phyloP scores from a whole-genome alignment of 1,140 invertebrate genomes.

The Heterodera carotae region DNA sequence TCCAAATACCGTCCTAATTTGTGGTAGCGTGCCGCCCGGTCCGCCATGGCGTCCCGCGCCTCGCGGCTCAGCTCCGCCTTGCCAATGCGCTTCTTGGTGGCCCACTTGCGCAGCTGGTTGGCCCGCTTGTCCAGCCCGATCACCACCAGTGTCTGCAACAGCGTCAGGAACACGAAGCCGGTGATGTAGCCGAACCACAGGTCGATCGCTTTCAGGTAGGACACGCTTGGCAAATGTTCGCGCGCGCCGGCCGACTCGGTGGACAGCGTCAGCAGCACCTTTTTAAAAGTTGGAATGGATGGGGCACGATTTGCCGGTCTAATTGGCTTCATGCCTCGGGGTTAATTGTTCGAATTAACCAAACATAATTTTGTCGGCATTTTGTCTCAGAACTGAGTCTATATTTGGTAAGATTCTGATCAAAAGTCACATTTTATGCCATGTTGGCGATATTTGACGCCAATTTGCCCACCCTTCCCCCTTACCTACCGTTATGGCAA shows the following conservation, averaged over 20 bases:
- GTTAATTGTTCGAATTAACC: too few relatives aligned
- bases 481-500: conserved; percentile 56
- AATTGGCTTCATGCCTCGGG: too few relatives aligned
- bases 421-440: neutral
- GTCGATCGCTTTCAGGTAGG: conserved; percentile 65
- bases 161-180: conserved; percentile 64
- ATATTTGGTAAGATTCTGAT: too few relatives aligned
- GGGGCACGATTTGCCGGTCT: too few relatives aligned
- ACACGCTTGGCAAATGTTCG: conserved; percentile 64
- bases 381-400: too few relatives aligned
- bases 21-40: conserved; percentile 60
- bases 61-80: conserved; percentile 61
- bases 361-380: too few relatives aligned
- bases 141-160: conserved; percentile 63
- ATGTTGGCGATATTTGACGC: too few relatives aligned
- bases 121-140: conserved; percentile 65
- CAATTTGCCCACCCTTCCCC: too few relatives aligned
- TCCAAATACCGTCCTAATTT: conserved; percentile 60
- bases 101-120: conserved; percentile 62
- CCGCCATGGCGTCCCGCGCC: conserved; percentile 52
- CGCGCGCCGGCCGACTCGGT: conserved; percentile 64
- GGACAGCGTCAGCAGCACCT: conserved; percentile 58
- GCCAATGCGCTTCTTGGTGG: conserved; percentile 52
- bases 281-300: neutral
- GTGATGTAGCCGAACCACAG: conserved; percentile 66